Base-by-base conservation (phyloP, 2,888 invertebrate genomes). In the Stegana nigrithorax region DNA sequence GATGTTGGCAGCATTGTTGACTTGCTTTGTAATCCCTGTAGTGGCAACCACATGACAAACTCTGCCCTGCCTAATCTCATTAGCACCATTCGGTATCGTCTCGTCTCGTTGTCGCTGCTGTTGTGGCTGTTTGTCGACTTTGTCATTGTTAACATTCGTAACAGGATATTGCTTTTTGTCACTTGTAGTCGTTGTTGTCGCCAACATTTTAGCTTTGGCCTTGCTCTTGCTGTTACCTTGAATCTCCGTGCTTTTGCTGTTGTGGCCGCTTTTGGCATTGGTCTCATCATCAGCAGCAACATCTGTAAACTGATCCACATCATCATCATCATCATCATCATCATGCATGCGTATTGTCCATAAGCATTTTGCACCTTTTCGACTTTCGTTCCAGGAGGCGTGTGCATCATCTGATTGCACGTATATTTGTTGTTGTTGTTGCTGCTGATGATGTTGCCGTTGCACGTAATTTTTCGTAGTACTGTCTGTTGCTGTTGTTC, bases 121-220 rank as follows among this genome's bases (percentile, higher is more conserved):
- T 36, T 56, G 39, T 25, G 39, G 14, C 12, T 73, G 63, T 60
- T 61, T 56, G 27, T 68, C 45, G 32, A 4, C 32, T 4, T 32
- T 44, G 42, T 19, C 10, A 14, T 10, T 26, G 42, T 19, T 32
- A 21, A 39, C 23, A 8, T 23, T 12, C 26, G 64, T 64, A 63
- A 67, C 68, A 70, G 79, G 79, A 79, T 79, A 67, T 71, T 67
- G 78, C 73, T 66, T 69, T 58, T 67, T 66, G n/a, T 21, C 32
- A 32, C 32, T 23, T 23, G 29, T 29, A 12, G 29, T 25, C 59
- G 60, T 55, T 59, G 64, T 56, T 17, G 50, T 45, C 19, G 57
- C 1, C 44, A 21, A 36, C 39, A 45, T 44, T 23, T 53, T 53
- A 10, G 26, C 36, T 27, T 64, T 69, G 62, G 61, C 61, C 27